Conservation (phyloP, 2,888 invertebrate species). For the Phorcus lineatus region DNA sequence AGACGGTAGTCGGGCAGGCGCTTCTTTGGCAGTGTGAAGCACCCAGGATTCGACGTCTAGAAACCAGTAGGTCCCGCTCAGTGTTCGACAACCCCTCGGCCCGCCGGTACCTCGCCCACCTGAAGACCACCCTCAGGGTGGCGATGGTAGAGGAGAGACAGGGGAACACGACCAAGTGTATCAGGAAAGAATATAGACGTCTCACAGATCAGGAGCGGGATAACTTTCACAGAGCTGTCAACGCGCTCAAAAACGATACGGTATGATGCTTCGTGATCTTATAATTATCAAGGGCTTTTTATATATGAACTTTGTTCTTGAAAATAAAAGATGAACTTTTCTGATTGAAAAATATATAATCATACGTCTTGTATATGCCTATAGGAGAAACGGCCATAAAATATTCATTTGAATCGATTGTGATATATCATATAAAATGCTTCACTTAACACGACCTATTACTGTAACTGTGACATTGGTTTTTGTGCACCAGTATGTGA, state of each 20-base stretch:
- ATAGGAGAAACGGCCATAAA: no score
- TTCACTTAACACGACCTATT: no score
- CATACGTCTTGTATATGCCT: no score
- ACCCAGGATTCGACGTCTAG: background rate
- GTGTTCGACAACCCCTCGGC: background rate
- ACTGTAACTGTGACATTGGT: no score
- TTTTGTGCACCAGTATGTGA: no score
- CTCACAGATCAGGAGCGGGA: constrained; percentile 52
- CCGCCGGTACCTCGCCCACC: background rate
- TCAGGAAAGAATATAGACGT: constrained; percentile 62
- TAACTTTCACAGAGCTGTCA: constrained; percentile 51
- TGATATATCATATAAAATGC: no score
- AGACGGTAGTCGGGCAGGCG: constrained; percentile 7
- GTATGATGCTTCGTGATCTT: no score
- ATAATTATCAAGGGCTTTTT: no score
- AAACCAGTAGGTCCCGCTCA: background rate
- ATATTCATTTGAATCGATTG: no score
- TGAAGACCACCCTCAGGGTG: background rate
- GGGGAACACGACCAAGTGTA: constrained; percentile 33
- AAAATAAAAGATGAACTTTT: no score
- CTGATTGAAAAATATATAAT: no score
- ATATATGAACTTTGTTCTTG: no score
- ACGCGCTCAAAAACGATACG: constrained; percentile 56
- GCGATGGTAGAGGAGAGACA: background rate
- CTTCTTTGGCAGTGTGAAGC: constrained; percentile 20